Evolutionary conservation across 2,113 vertebrate species (phyloP), one percentile per base, ranked within the genome.

Genomic region (Apeltes quadracus): DNA sequence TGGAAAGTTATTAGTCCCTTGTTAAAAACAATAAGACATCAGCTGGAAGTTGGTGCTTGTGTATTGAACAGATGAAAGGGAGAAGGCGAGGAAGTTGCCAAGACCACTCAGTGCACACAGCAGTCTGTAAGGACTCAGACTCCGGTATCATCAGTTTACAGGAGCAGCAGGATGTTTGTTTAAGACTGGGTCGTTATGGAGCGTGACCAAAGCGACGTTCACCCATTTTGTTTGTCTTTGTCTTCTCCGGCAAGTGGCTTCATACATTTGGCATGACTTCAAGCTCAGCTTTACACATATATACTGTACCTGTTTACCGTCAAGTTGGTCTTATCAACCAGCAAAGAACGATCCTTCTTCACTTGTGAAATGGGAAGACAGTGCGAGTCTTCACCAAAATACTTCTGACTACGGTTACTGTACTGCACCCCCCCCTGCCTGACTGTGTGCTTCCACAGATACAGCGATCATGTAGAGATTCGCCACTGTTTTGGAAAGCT

Each of bases 181-280:
- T 90, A 76, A 83, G 77, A 75, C 71, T 46, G 61, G n/a, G n/a
- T 77, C 7, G 59, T 72, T 74, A 72, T 84, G 79, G 78, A 87
- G 63, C 54, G 13, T 69, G 72, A 88, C 72, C 75, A 80, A 76
- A 78, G 61, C 68, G 34, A 81, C 78, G 72, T 22, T 38, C 54
- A 20, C 12, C n/a, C 12, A 16, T 43, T 59, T 11, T 0, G 43
- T 54, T n/a, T 25, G 50, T 54, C 16, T 1, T 0, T 39, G 48
- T 66, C 23, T 67, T n/a, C 53, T 50, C 43, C 53, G 16, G 54
- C 46, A 43, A 25, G 39, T 12, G 14, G 25, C 27, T 39, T 4
- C 61, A 23, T 72, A 23, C 54, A 57, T 23, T 57, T 46, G 12
- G 20, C 71, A 58, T 38, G 22, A 29, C 46, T 55, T 48, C 13